Evolutionary conservation across 1,140 invertebrate species (phyloP), one percentile per base, ranked within the genome.

Genomic region (Eueides isabella): DNA sequence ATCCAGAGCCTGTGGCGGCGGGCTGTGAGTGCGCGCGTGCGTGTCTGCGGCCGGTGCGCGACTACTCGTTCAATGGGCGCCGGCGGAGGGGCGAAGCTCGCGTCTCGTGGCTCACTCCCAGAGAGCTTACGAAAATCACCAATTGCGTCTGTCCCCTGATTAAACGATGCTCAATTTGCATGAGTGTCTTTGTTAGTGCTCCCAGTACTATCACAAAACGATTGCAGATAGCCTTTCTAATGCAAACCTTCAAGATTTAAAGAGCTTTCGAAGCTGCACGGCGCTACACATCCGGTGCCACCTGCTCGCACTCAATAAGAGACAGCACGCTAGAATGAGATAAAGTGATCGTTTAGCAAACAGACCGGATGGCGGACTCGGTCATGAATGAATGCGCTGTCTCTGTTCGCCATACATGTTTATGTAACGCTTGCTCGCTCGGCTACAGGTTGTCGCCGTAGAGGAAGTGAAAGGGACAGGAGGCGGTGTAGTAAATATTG

Each of bases 381-480:
- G 89, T 93, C 91, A 93, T 93, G 91, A 93, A 93, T 93, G 91
- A 91, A 92, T 92, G 81, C 78, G 77, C 83, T 67, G 80, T 93
- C 91, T 80, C 78, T 84, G 72, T 93, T 85, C 61, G 14, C 68
- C 86, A 38, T 67, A 44, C n/a, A 62, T 77, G 75, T 79, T 80
- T 68, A 75, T 76, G 83, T 84, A 76, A 72, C 69, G 71, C 67
- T 63, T 77, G 89, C 89, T 88, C 91, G 73, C 80, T 91, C 83
- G 74, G 55, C 67, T 85, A 74, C 88, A 88, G 87, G 89, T 91
- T 89, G 91, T 87, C 87, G 84, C 83, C 85, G 88, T 87, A 87
- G 85, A 91, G 91, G 91, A 92, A 93, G 91, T 91, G 91, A 93
- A 91, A 92, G 90, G 90, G 91, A 90, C 90, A 83, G 83, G 88